These are phyloP conservation scores for Stictonetta naevosa DNA, from an alignment of 2,113 vertebrate species.

Conservation along the genomic window DNA sequence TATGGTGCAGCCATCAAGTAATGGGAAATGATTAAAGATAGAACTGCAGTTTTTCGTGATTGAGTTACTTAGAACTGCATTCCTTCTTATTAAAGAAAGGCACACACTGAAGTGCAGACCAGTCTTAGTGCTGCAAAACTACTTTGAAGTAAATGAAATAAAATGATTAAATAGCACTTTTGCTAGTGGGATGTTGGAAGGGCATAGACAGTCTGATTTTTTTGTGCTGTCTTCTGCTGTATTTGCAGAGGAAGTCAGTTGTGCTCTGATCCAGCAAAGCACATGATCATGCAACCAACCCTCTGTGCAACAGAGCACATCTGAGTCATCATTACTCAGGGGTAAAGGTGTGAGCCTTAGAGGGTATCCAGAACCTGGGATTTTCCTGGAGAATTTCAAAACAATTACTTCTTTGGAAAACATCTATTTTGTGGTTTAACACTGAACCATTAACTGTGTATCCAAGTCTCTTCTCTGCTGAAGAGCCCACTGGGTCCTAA, in stretches of 20 bases:
- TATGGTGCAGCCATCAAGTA: not conserved
- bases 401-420: not conserved
- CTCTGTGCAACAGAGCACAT: not conserved
- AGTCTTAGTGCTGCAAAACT: not conserved
- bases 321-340: not conserved
- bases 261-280: not conserved
- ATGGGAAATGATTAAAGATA: not conserved
- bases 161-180: not conserved
- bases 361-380: not conserved
- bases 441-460: not conserved
- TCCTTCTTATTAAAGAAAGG: not conserved
- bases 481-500: not conserved
- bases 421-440: not conserved
- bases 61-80: not conserved
- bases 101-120: not conserved
- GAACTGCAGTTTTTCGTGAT: not conserved
- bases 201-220: not conserved
- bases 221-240: not conserved
- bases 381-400: not conserved
- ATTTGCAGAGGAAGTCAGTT: not conserved
- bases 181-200: not conserved
- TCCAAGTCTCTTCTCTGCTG: not conserved
- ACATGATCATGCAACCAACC: not conserved
- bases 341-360: not conserved
- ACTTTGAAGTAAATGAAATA: not conserved